Conservation (phyloP, 2,888 invertebrate genomes). For the Calameuta pallipes region DNA sequence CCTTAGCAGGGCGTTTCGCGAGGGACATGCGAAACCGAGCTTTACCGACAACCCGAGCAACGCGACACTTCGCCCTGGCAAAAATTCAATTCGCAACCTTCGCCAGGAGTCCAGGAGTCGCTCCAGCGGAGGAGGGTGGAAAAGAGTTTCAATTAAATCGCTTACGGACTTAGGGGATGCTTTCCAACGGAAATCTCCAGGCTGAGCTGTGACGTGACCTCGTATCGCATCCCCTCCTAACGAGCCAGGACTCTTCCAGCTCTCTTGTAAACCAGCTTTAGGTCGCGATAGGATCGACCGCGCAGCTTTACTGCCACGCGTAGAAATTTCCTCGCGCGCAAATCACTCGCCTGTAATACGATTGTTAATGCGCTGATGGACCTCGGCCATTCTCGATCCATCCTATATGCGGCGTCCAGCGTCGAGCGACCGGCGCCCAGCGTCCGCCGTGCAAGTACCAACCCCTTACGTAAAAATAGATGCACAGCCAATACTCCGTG, state of each 20-base stretch:
- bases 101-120: background rate
- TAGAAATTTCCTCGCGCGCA: conserved; percentile 55
- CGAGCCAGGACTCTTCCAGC: background rate
- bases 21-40: background rate
- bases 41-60: background rate
- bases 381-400: conserved; percentile 56
- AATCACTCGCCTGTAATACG: conserved; percentile 62
- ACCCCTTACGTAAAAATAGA: conserved; percentile 53
- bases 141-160: conserved; percentile 2
- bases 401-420: conserved; percentile 39
- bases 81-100: background rate
- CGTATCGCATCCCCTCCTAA: background rate
- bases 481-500: conserved; percentile 37
- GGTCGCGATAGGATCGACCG: background rate
- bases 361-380: conserved; percentile 64
- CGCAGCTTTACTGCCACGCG: background rate
- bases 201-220: background rate
- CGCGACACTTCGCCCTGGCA: background rate
- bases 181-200: background rate
- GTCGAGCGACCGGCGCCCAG: background rate
- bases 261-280: background rate
- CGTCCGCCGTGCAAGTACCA: background rate
- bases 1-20: background rate
- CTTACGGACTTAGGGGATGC: background rate
- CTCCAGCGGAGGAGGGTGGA: background rate